Conservation (phyloP, 2,797 vertebrate species). For the Astyanax mexicanus region DNA sequence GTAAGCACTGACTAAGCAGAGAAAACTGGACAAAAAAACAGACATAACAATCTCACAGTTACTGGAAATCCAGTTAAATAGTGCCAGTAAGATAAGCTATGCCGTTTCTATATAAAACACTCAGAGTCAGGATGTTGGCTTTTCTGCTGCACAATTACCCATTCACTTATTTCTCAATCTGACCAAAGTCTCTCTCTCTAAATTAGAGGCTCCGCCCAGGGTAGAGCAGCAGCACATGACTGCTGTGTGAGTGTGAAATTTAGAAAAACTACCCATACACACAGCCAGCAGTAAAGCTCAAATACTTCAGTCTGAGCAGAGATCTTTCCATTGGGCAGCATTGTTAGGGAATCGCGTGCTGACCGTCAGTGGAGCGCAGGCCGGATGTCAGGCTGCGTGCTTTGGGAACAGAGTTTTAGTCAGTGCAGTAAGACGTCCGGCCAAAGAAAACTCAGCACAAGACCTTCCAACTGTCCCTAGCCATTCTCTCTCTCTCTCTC, state of each 20-base stretch:
- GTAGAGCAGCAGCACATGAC: neutral
- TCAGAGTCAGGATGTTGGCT: neutral
- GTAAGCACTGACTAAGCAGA: no score
- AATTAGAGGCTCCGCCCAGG: neutral
- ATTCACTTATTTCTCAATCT: neutral
- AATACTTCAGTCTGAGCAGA: neutral
- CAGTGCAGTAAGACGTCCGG: slow-evolving; percentile 53
- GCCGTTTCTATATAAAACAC: neutral
- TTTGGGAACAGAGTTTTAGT: slow-evolving; percentile 54
- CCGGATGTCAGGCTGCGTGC: slow-evolving; percentile 21
- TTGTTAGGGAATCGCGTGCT: neutral
- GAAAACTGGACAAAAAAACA: no score
- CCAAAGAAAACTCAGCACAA: slow-evolving; percentile 51
- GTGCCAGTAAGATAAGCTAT: neutral
- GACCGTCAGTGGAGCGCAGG: neutral
- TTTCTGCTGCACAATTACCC: neutral
- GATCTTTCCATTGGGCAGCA: neutral
- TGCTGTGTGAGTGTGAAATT: neutral
- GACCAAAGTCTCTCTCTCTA: neutral
- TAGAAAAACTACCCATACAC: slow-evolving; percentile 1
- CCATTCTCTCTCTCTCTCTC: neutral
- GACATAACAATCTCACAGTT: neutral
- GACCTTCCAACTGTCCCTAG: slow-evolving; percentile 42
- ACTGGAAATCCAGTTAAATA: neutral
- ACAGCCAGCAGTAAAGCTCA: neutral